Conservation (phyloP, 2,113 vertebrate species). For the Irena cyanogastra region DNA sequence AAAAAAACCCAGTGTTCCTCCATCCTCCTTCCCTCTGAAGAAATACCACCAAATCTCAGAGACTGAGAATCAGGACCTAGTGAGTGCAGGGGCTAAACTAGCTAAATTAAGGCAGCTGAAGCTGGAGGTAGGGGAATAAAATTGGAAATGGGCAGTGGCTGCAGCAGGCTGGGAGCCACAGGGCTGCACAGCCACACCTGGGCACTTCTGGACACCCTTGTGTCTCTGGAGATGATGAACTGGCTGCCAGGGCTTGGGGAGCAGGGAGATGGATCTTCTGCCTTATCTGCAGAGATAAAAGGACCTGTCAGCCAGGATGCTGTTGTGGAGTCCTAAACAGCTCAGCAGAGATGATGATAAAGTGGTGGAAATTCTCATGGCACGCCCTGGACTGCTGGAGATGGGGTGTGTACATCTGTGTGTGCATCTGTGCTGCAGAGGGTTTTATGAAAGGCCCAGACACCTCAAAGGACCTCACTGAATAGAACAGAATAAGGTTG, state of each 20-base stretch:
- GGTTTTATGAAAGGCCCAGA: background rate
- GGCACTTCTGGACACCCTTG: too few relatives aligned
- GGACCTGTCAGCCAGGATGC: accelerated
- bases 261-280: background rate
- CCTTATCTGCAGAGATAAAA: background rate
- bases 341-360: background rate
- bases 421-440: background rate
- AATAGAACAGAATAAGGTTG: background rate
- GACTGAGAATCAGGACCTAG: background rate
- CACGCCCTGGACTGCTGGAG: background rate
- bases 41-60: background rate
- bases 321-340: background rate
- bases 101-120: background rate
- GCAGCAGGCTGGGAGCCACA: background rate
- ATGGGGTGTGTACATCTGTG: background rate
- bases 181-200: background rate
- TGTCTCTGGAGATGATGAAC: background rate
- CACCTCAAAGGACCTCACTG: background rate
- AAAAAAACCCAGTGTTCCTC: background rate
- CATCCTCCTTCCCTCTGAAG: background rate
- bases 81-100: background rate
- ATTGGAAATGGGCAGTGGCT: background rate
- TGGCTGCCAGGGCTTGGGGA: accelerated
- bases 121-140: background rate
- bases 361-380: background rate